These are phyloP conservation scores for Austrolebias charrua DNA, from an alignment of 2,797 vertebrate genomes.

Conservation along the genomic window DNA sequence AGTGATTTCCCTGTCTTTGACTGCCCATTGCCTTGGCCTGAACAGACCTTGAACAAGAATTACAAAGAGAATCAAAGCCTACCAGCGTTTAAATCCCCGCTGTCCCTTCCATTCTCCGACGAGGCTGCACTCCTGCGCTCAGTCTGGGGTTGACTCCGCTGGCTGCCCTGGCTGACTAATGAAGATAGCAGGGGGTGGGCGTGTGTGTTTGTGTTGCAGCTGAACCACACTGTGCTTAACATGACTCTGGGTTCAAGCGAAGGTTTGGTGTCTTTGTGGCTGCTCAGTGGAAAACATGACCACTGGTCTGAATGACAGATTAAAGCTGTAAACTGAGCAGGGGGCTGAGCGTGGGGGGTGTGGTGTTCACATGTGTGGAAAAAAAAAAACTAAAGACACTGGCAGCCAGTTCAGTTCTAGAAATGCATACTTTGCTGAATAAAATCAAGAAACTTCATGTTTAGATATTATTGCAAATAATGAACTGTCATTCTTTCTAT, in stretches of 20 bases:
- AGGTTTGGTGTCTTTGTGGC: conserved; percentile 61
- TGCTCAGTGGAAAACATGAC: conserved; percentile 63
- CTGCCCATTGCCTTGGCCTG: conserved; percentile 20
- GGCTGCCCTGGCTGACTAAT: conserved; percentile 66
- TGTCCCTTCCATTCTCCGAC: conserved; percentile 43
- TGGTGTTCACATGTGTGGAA: conserved; percentile 13
- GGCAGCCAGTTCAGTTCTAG: conserved; percentile 2
- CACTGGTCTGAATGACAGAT: conserved; percentile 80
- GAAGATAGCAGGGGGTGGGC: conserved; percentile 56
- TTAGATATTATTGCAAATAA: too few species aligned
- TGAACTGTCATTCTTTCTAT: too few species aligned
- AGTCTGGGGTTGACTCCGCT: conserved; percentile 64
- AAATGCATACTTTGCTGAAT: conserved; percentile 12
- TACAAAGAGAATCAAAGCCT: conserved; percentile 57
- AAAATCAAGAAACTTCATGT: background rate
- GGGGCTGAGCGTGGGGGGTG: conserved; percentile 39
- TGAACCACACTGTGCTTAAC: conserved; percentile 63
- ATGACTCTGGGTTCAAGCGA: conserved; percentile 52
- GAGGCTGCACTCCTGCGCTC: conserved; percentile 44
- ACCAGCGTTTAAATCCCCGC: conserved; percentile 48
- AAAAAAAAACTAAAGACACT: conserved; percentile 13
- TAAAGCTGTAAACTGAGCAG: conserved; percentile 73
- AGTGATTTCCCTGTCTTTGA: conserved; percentile 19
- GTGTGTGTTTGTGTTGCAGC: conserved; percentile 38
- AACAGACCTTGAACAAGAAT: conserved; percentile 53